These are phyloP conservation scores for Nothocercus julius DNA, from an alignment of 2,113 vertebrate genomes.

Conservation along the genomic window DNA sequence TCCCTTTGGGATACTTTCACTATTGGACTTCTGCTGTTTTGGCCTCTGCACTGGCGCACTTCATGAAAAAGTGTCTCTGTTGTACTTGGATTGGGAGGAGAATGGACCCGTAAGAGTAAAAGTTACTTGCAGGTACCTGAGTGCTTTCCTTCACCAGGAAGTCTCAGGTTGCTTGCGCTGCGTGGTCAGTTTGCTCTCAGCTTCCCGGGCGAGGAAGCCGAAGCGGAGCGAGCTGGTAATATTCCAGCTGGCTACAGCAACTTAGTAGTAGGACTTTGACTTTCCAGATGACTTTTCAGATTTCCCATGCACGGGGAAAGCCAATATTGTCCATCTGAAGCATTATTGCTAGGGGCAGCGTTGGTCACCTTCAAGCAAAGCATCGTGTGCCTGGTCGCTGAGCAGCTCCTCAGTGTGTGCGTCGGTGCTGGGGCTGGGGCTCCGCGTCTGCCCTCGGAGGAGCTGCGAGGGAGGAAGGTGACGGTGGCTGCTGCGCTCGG, in stretches of 20 bases:
- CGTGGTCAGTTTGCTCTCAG: background rate
- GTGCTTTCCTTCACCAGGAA: background rate
- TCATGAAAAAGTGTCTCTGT: background rate
- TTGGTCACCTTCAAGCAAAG: background rate
- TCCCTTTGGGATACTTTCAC: slow-evolving; percentile 6
- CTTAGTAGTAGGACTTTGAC: background rate
- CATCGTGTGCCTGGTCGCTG: background rate
- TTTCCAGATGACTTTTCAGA: background rate
- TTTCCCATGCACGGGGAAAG: background rate
- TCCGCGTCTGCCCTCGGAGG: background rate
- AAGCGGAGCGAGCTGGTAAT: background rate
- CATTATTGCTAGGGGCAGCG: background rate
- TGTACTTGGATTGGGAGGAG: background rate
- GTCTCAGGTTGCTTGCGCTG: background rate
- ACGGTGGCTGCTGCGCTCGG: background rate
- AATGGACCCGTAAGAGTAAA: background rate
- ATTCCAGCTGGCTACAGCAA: background rate
- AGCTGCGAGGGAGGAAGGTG: background rate
- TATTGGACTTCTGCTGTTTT: slow-evolving; percentile 13
- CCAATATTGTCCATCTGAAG: background rate
- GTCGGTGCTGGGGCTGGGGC: background rate
- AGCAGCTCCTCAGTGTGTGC: background rate
- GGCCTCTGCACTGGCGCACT: background rate
- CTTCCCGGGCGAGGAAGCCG: background rate
- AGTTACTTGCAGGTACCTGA: accelerated